A percentile compares a stretch with the other conserved stretches of the same genome.
Conservation (phyloP, 1,140 invertebrate species). For the Cyclina sinensis region DNA sequence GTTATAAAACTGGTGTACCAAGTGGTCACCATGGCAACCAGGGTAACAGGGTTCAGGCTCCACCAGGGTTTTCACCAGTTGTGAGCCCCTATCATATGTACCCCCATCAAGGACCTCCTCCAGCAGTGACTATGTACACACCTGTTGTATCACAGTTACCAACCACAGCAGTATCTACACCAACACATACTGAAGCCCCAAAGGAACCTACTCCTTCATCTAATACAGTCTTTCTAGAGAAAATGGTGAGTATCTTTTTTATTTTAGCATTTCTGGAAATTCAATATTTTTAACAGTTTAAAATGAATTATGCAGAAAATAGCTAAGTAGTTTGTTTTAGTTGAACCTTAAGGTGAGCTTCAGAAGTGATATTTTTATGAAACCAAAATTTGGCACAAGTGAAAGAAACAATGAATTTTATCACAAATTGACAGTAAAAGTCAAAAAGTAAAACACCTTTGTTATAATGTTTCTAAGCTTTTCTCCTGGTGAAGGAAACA, state of each 20-base stretch:
- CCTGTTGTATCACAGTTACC: neutral
- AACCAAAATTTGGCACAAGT: too few species aligned
- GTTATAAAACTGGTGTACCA: constrained; percentile 13
- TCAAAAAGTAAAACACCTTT: too few species aligned
- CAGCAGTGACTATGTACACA: neutral
- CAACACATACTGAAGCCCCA: neutral
- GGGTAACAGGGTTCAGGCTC: constrained; percentile 17
- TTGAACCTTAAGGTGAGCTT: too few species aligned
- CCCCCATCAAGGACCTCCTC: constrained; percentile 4
- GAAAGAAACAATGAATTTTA: too few species aligned
- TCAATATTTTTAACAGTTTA: too few species aligned
- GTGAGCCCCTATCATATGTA: neutral
- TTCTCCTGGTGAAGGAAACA: too few species aligned
- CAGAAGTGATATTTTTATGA: too few species aligned
- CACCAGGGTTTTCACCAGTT: constrained; percentile 54
- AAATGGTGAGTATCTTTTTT: constrained; percentile 52
- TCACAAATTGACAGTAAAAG: too few species aligned
- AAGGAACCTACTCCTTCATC: constrained; percentile 6
- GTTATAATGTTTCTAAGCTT: too few species aligned
- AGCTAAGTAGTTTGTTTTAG: neutral
- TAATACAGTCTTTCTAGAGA: constrained; percentile 54
- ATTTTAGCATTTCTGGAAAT: neutral
- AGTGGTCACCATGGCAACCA: constrained; percentile 45
- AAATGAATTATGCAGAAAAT: too few species aligned
- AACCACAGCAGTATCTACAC: neutral